Evolutionary conservation across 1,140 invertebrate genomes (phyloP), one percentile per base, ranked within the genome.

Genomic region (Diorhabda sublineata): DNA sequence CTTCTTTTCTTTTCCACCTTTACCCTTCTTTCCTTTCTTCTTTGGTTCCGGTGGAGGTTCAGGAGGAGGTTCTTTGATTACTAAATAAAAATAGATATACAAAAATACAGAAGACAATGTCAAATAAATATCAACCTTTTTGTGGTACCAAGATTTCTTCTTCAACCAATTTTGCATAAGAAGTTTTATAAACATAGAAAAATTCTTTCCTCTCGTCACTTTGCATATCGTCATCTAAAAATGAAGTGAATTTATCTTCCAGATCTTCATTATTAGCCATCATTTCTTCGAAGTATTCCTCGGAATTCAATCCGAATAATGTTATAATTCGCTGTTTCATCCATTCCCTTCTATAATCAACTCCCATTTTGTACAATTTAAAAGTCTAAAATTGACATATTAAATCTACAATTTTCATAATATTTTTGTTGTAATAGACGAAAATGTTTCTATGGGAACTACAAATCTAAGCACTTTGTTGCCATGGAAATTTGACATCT

Each of bases 81-180:
- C 70, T 73, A 60, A 71, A 60, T 44, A 52, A 62, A 3, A 66
- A 11, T 42, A 41, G 42, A 58, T 52, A 47, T 43, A 3, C 6
- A 59, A 26, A 59, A n/a, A 6, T 2, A 11, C 2, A 59, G 11
- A 59, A 59, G 41, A 26, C 2, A 59, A 59, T 26, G 5, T n/a
- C 6, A 7, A 68, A 68, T 5, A 42, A 7, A 64, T 8, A 71
- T 69, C 76, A 79, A 84, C 82, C 81, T 72, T 79, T 77, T 79
- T 83, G 79, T 56, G 77, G 77, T 56, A 83, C 79, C 70, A 81
- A 70, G 58, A 83, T 80, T 73, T 84, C 82, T 67, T 82, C 79
- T 45, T 84, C 79, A 6, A 84, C 76, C 45, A 83, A 66, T 75
- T 79, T 83, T 64, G 83, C 81, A 66, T 79, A 82, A 63, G 80